Base-by-base conservation (phyloP, 1,140 invertebrate species). In the Melitaea cinxia region DNA sequence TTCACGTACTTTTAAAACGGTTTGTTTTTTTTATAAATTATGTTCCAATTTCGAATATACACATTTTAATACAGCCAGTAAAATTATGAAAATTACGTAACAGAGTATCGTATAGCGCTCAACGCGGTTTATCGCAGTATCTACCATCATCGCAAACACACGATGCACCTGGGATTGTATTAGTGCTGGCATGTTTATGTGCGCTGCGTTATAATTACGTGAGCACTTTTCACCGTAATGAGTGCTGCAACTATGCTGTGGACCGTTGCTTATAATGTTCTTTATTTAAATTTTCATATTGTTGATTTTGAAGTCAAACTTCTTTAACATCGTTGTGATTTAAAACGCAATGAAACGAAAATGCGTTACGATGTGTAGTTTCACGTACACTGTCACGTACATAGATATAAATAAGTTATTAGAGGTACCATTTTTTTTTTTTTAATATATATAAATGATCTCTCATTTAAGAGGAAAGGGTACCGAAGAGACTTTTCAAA, bases 161-260 rank as follows among this genome's bases (percentile, higher is more conserved):
- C 67, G 71, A 70, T 63, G 68, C 71, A 70, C 71, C 60, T 66
- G 71, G 71, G 72, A 73, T 53, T 55, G 65, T 58, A 67, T 70
- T 73, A 73, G 68, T 65, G 50, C 35, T 62, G 70, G 61, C 70
- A 73, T 73, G 57, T 73, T 73, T 73, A 73, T 73, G 68, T 33
- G 14, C 58, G 37, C 49, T 37, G 50, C 39, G 56, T 55, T 55
- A 26, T 67, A 61, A 70, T 65, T 70, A 70, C 56, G 47, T 4
- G 57, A 30, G 28, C 52, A 55, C 57, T 55, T 65, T 59, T 39
- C 56, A 60, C 26, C 30, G 37, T 70, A 65, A 70, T 70, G 26
- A 64, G 28, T 55, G 57, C 21, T 57, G 47, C n/a, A n/a, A n/a
- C n/a, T n/a, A n/a, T n/a, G n/a, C n/a, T 49, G 50, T 24, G 23